Base-by-base conservation (phyloP, 2,888 invertebrate genomes). In the Rhaphigaster nebulosa region DNA sequence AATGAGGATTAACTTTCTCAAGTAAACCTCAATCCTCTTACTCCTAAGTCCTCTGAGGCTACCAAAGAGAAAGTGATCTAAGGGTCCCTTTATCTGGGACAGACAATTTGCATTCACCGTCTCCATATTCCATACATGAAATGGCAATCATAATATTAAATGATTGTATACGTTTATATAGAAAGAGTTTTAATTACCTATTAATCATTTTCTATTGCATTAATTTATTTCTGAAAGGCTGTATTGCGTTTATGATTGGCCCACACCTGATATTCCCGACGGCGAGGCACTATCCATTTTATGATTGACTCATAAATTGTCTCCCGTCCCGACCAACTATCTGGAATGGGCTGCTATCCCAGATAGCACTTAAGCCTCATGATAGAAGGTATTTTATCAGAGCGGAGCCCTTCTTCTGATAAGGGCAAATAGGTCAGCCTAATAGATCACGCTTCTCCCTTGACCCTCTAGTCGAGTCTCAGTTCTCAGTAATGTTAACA, bases 341-440 rank as follows among this genome's bases (percentile, higher is more conserved):
- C 70, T 76, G 1, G 20, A 76, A 76, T 26, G 84, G 15, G 12
- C 84, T 18, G 23, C 26, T 13, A 13, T n/a, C 45, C 84, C 15
- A 84, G 84, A 84, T n/a, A 84, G 45, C 84, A 84, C 84, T 76
- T 76, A 76, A 76, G 70, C 70, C 26, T 18, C 15, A 45, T 45
- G 84, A 84, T 50, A n/a, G 45, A 41, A 84, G 84, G 84, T 84
- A 84, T 84, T 84, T 45, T 45, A 45, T 84, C 26, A 18, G 84
- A 23, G 10, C 38, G 12, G 20, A 41, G n/a, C 84, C 84, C 41
- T 76, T 45, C 15, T 3, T n/a, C 45, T 26, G 45, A 45, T 50
- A 84, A 50, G 34, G 84, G 38, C 34, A 38, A 38, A 38, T 76
- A 23, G 84, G 84, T 45, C 45, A 45, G 13, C 84, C 41, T 15